Evolutionary conservation across 2,888 invertebrate genomes (phyloP), one percentile per base, ranked within the genome.

Genomic region (Ophion costatus): DNA sequence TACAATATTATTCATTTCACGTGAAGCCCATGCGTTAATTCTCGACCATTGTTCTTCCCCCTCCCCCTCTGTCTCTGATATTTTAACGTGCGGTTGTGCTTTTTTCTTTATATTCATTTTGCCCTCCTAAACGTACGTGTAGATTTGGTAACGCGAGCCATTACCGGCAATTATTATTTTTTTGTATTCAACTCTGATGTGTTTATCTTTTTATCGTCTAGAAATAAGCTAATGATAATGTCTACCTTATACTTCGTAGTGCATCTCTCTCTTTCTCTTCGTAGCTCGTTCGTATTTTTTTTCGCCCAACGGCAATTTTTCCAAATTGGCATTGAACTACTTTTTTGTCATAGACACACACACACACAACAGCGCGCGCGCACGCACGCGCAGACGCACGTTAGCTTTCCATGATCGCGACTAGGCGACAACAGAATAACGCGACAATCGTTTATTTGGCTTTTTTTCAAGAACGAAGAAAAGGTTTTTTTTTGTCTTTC

Each of bases 171-270:
- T 17, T 45, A 33, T 56, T 42, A 17, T 61, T 24, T 61, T 74
- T 70, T 77, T 17, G 51, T 57, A 51, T 14, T 70, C 71, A 14
- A 38, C 22, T 67, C 29, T 80, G n/a, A n/a, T 59, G 75, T 64
- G 69, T 80, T 75, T 73, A 73, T 67, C 45, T 71, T 71, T 45
- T 63, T 84, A 56, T 77, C 80, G 69, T 66, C 82, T 80, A 84
- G 73, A 76, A 82, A 84, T 82, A 82, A 79, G 84, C 84, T 88
- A 86, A 80, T 88, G 88, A 88, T 88, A 86, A 86, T 85, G 61
- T 84, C 87, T 88, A 87, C 80, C 77, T 85, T 84, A 88, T 87
- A 86, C 82, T 84, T 82, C 77, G 83, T 80, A 86, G 87, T 89
- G 88, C 80, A 85, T 87, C 83, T 84, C 80, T 67, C 75, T 84